Evolutionary conservation across 2,888 invertebrate genomes (phyloP).

Genomic region (Megaustenia siamemsis): DNA sequence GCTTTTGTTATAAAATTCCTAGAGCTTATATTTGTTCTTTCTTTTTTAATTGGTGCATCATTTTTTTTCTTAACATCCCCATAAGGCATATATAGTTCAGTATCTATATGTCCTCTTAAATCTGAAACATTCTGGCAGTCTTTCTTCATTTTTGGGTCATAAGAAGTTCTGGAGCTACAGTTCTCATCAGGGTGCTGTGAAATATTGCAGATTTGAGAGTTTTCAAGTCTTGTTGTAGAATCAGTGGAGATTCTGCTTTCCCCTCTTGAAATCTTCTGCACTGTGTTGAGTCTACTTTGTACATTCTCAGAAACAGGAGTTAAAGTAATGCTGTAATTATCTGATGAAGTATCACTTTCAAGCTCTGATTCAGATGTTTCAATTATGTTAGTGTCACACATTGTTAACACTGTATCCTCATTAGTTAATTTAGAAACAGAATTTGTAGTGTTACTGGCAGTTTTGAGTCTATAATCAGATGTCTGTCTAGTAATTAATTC

Average conservation of each 20-base stretch:
- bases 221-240: too few species aligned
- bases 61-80: background rate
- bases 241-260: too few species aligned
- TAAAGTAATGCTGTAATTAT: background rate
- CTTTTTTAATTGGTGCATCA: background rate
- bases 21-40: too few species aligned
- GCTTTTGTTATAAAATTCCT: background rate
- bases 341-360: background rate
- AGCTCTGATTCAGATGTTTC: background rate
- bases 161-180: background rate
- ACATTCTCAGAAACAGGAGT: background rate
- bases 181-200: background rate
- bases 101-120: background rate
- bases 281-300: background rate
- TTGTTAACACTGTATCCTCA: background rate
- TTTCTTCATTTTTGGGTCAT: background rate
- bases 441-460: background rate
- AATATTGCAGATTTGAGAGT: too few species aligned
- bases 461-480: background rate
- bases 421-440: background rate
- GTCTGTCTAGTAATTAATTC: too few species aligned
- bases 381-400: background rate
- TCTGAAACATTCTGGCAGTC: background rate
- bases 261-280: too few species aligned
- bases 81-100: background rate